These are phyloP conservation scores for Nerophis ophidion DNA, from an alignment of 2,113 vertebrate genomes.

Conservation along the genomic window DNA sequence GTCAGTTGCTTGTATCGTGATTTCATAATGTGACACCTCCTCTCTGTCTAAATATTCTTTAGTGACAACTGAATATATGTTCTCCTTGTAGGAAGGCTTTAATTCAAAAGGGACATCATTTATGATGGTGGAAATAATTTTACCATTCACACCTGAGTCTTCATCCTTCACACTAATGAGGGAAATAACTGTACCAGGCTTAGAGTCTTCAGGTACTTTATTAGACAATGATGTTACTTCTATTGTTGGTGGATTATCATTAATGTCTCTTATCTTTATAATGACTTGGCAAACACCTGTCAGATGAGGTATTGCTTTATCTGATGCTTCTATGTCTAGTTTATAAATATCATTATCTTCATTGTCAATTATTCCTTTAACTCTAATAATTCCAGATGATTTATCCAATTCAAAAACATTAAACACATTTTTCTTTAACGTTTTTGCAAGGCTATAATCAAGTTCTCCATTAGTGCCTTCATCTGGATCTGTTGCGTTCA, in stretches of 20 bases:
- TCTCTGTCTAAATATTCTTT: too few species aligned
- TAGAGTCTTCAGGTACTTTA: too few species aligned
- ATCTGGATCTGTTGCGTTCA: conserved; percentile 37
- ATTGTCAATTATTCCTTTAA: conserved; percentile 22
- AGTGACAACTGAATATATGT: too few species aligned
- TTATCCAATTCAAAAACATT: conserved; percentile 18
- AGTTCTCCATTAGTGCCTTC: conserved; percentile 21
- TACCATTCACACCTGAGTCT: too few species aligned
- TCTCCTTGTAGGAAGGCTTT: too few species aligned
- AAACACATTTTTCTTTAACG: conserved; percentile 6
- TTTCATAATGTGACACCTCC: too few species aligned
- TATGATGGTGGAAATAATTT: too few species aligned
- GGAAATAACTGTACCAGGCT: too few species aligned
- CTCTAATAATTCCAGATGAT: conserved; percentile 17
- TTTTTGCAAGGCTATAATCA: conserved; percentile 25
- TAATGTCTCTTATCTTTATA: conserved; percentile 29
- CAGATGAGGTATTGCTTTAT: conserved; percentile 33
- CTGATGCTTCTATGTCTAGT: conserved; percentile 28
- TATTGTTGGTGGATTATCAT: conserved; percentile 36
- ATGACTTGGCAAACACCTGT: conserved; percentile 25
- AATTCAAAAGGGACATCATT: too few species aligned
- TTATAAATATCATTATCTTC: conserved; percentile 24
- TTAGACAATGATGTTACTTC: too few species aligned
- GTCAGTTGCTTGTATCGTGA: too few species aligned
- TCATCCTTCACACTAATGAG: too few species aligned